Base-by-base conservation (phyloP, 2,113 vertebrate genomes). In the Cnemophilus loriae region DNA sequence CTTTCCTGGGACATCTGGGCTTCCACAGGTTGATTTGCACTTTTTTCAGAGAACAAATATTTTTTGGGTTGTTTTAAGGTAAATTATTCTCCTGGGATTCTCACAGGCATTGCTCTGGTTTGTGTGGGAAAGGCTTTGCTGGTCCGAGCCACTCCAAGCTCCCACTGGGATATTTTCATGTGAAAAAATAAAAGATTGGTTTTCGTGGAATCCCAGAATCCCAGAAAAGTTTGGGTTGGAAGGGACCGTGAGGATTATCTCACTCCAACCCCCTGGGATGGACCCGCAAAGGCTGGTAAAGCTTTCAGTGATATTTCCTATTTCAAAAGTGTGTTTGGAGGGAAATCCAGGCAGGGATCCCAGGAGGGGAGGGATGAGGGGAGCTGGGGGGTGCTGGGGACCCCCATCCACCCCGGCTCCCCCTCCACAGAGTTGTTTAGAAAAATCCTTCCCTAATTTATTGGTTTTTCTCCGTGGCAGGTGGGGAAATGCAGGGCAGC, bases 21-120 rank as follows among this genome's bases (percentile, higher is more conserved):
- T 79, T 30, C 46, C 1, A 2, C 0, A 3, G 11, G 8, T 32
- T 24, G 28, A 16, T 14, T 47, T 55, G 21, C 49, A 12, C 6
- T 26, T 67, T 74, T 83, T 28, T 28, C 8, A 5, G 21, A 11
- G 12, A 5, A 44, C 20, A 20, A 10, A 1, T 1, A 1, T 3
- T 23, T 60, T 32, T 23, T 6, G 5, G 0, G 5, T 24, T 42
- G 10, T 32, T 73, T 52, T 28, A n/a, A 49, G n/a, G 64, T 11
- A 10, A n/a, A 7, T 8, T 3, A 1, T 42, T 26, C 84, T 44
- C 41, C 12, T 1, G 27, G 61, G 41, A 6, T 26, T 5, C 24
- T 75, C 0, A 0, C 39, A 10, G 75, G 0, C 8, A 1, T 47
- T 20, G 13, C 30, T 44, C 27, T n/a, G 44, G 13, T 53, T 32